A percentile compares a stretch with the other conserved stretches of the same genome.
Evolutionary conservation across 2,888 invertebrate species (phyloP).

Genomic region (Tachina lurida): DNA sequence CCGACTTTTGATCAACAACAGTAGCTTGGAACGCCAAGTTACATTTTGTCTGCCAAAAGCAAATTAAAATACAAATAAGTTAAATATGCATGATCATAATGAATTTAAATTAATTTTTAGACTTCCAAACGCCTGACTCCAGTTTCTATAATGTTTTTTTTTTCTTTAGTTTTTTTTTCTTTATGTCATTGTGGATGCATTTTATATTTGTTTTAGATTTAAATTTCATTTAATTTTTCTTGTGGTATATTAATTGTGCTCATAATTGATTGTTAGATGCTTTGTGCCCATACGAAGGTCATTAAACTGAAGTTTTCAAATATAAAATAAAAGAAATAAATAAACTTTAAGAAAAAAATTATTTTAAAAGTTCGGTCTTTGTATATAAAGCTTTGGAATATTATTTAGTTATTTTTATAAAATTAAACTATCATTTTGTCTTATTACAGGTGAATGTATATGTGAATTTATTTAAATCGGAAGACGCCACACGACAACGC

Average conservation of each 20-base stretch:
- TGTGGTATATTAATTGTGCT: conserved; percentile 26
- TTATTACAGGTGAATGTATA: conserved; percentile 78
- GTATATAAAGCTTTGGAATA: too few species aligned
- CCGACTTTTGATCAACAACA: background rate
- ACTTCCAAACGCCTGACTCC: background rate
- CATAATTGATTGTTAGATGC: conserved; percentile 3
- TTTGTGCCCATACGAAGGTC: conserved; percentile 16
- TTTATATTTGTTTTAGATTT: background rate
- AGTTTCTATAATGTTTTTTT: background rate
- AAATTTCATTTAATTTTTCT: conserved; percentile 2
- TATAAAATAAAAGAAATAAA: background rate
- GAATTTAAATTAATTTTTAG: background rate
- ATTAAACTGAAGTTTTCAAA: conserved; percentile 30
- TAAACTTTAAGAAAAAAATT: too few species aligned
- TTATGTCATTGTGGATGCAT: background rate
- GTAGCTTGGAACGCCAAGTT: background rate
- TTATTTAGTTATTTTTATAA: too few species aligned
- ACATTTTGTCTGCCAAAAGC: conserved; percentile 36
- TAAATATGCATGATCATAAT: background rate
- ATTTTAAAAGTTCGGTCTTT: too few species aligned
- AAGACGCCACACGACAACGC: conserved; percentile 75
- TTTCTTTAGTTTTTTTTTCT: conserved; percentile 22
- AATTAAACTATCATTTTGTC: background rate
- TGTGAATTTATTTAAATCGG: conserved; percentile 76
- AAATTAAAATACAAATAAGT: background rate